Evolutionary conservation across 2,888 invertebrate species (phyloP).

Genomic region (Protonemura montana): DNA sequence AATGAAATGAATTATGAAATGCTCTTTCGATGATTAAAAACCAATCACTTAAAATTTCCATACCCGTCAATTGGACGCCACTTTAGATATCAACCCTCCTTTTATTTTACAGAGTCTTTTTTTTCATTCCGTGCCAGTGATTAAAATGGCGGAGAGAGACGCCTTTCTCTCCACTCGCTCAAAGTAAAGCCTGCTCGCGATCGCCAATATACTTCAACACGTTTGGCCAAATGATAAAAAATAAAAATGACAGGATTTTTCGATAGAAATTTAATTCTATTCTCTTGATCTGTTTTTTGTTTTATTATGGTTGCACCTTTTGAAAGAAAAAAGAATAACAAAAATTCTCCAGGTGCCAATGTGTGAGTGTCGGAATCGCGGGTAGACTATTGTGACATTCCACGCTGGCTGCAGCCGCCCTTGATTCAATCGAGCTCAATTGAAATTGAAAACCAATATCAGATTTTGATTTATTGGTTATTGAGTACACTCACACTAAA

Average conservation of each 20-base stretch:
- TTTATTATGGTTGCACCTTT: slow-evolving; percentile 12
- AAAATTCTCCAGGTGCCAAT: background rate
- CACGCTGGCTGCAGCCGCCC: background rate
- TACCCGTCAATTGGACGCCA: background rate
- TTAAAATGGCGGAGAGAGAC: background rate
- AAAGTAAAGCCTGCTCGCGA: background rate
- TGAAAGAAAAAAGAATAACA: slow-evolving; percentile 1
- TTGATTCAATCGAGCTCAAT: slow-evolving; percentile 18
- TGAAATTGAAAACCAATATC: slow-evolving; percentile 31
- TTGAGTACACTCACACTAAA: slow-evolving; percentile 38
- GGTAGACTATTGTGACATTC: too few species aligned
- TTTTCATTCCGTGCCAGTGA: background rate
- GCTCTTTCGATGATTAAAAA: background rate
- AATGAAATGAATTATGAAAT: background rate
- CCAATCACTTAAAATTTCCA: background rate
- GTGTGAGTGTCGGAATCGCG: background rate
- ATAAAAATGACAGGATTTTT: background rate
- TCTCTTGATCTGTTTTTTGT: background rate
- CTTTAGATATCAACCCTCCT: background rate
- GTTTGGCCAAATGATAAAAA: background rate
- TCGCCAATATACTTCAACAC: background rate
- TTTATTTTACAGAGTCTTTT: background rate
- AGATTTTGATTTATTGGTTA: slow-evolving; percentile 39
- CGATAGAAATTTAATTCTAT: background rate
- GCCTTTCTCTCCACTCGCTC: background rate